Percentiles rank a stretch among this genome's conserved stretches.
These are phyloP conservation scores for Naso thynnoides DNA, from an alignment of 2,797 vertebrate species.

Conservation along the genomic window DNA sequence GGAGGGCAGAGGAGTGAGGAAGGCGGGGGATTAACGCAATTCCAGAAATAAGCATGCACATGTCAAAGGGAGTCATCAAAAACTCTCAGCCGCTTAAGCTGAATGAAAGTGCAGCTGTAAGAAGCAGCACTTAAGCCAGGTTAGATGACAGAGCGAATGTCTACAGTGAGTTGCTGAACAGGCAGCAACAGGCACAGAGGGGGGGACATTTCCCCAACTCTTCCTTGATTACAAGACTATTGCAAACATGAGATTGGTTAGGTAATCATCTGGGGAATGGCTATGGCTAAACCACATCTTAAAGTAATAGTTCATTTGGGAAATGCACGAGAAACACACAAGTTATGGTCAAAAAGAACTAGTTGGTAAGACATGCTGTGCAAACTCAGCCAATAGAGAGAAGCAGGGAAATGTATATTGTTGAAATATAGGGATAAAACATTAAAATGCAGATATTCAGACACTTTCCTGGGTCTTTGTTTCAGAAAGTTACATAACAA, in stretches of 20 bases:
- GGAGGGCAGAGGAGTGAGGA: constrained; percentile 43
- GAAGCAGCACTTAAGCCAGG: constrained; percentile 65
- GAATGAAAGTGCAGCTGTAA: constrained; percentile 71
- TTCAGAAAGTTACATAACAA: constrained; percentile 3
- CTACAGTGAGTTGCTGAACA: constrained; percentile 44
- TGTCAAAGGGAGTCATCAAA: constrained; percentile 77
- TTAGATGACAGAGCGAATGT: constrained; percentile 59
- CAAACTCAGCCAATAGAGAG: no score
- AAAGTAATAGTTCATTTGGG: constrained; percentile 10
- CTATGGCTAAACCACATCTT: not conserved
- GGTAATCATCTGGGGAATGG: not conserved
- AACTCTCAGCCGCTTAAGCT: constrained; percentile 50
- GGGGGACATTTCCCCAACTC: constrained; percentile 19
- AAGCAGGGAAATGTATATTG: not conserved
- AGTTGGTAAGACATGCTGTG: not conserved
- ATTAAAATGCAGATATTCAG: not conserved
- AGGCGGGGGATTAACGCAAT: constrained; percentile 74
- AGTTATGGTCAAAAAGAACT: no score
- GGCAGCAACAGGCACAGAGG: constrained; percentile 64
- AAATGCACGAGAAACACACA: not conserved
- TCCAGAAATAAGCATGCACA: constrained; percentile 80
- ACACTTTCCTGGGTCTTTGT: constrained; percentile 3
- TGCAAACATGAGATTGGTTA: not conserved
- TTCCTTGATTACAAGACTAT: constrained; percentile 9
- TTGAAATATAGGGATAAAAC: not conserved